These are phyloP conservation scores for Nymphalis c-album DNA, from an alignment of 2,888 invertebrate species.

Conservation along the genomic window DNA sequence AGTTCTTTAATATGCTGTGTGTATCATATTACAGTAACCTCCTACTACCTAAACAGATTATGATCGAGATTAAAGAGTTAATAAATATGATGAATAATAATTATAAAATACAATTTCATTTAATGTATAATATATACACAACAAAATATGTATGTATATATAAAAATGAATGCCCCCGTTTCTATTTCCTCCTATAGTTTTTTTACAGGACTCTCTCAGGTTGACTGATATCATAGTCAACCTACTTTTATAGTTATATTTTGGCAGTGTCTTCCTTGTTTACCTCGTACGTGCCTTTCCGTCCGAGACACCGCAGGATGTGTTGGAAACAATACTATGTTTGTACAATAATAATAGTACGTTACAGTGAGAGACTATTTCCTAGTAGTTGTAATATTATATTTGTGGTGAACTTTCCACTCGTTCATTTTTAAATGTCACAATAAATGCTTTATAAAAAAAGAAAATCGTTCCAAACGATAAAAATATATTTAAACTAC, in stretches of 20 bases:
- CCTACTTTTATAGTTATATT: conserved; percentile 52
- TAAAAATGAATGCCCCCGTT: not conserved
- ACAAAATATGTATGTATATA: too few relatives aligned
- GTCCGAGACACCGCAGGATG: conserved; percentile 46
- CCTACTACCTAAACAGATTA: too few relatives aligned
- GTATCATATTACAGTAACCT: too few relatives aligned
- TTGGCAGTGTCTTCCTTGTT: conserved; percentile 59
- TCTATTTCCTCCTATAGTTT: not conserved
- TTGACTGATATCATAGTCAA: conserved; percentile 39
- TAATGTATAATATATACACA: too few relatives aligned
- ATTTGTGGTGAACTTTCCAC: not conserved
- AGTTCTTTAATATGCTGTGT: too few relatives aligned
- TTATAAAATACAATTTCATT: too few relatives aligned
- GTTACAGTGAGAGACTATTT: not conserved
- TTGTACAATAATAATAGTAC: conserved; percentile 31
- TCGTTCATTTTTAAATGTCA: too few relatives aligned
- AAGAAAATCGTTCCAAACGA: too few relatives aligned
- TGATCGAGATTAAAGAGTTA: too few relatives aligned
- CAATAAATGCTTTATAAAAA: too few relatives aligned
- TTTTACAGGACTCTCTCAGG: conserved; percentile 2
- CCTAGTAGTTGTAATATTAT: not conserved
- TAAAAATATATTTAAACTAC: too few relatives aligned
- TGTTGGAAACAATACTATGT: conserved; percentile 44
- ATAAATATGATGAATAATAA: too few relatives aligned
- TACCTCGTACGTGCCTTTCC: conserved; percentile 48